Percentiles rank a stretch among this genome's conserved stretches.
Evolutionary conservation across 2,113 vertebrate genomes (phyloP).

Genomic region (Marmota monax): DNA sequence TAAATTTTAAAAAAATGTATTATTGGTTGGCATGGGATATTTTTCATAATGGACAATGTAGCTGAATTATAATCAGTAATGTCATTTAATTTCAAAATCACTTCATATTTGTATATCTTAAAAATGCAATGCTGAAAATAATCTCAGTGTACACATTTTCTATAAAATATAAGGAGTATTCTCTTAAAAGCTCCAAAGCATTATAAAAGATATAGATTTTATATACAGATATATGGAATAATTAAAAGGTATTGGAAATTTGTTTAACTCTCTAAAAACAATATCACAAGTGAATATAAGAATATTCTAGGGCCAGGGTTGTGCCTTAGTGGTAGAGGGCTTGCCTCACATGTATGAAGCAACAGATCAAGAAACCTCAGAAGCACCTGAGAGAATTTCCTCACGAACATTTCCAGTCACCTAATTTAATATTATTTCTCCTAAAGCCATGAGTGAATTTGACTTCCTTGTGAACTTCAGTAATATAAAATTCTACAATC

Average conservation of each 20-base stretch:
- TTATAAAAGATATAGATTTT: background rate
- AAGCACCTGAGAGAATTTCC: background rate
- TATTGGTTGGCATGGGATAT: constrained; percentile 59
- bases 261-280: background rate
- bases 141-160: background rate
- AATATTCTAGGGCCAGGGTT: background rate
- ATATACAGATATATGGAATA: background rate
- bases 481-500: background rate
- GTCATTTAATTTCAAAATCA: constrained; percentile 65
- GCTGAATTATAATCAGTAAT: constrained; percentile 68
- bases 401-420: background rate
- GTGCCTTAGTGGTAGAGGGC: too few species aligned
- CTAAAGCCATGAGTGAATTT: background rate
- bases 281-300: background rate
- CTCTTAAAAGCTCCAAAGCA: background rate
- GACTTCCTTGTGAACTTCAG: background rate
- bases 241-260: background rate
- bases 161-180: background rate
- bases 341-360: too few species aligned
- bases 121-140: background rate
- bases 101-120: background rate
- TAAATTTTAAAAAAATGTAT: constrained; percentile 65
- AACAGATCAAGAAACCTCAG: too few species aligned
- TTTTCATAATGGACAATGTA: constrained; percentile 59
- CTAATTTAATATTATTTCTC: background rate